phyloP scores from a whole-genome alignment of 2,113 vertebrate species.

The Microtus montanus region DNA sequence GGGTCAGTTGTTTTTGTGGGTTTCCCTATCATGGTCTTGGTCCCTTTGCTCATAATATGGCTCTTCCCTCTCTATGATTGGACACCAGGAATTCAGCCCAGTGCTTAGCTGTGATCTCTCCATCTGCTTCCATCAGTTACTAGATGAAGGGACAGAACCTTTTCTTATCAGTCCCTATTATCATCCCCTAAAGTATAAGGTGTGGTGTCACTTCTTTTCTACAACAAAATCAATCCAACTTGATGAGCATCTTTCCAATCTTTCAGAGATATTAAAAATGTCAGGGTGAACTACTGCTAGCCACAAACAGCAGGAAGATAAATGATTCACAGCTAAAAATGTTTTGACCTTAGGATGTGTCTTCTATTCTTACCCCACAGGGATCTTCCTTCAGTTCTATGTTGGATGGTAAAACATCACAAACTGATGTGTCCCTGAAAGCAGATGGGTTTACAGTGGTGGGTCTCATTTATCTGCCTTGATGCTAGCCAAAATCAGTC shows the following conservation, averaged over 20 bases:
- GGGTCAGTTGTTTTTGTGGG: too few species aligned
- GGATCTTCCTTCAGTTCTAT: conserved; percentile 57
- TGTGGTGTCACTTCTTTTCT: conserved; percentile 28
- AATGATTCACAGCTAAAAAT: conserved; percentile 55
- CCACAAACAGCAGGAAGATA: conserved; percentile 34
- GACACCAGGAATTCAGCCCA: too few species aligned
- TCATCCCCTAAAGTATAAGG: neutral
- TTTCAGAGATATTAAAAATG: conserved; percentile 50
- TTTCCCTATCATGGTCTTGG: too few species aligned
- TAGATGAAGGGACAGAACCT: neutral
- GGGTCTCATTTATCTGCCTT: conserved; percentile 68
- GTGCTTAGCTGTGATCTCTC: too few species aligned
- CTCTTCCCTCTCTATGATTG: too few species aligned
- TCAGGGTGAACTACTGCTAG: neutral
- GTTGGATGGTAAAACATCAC: conserved; percentile 61
- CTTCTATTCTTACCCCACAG: conserved; percentile 48
- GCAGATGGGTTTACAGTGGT: conserved; percentile 72
- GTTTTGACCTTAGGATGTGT: conserved; percentile 50
- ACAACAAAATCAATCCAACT: conserved; percentile 23
- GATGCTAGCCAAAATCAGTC: conserved; percentile 61
- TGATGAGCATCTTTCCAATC: neutral
- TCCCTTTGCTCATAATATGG: too few species aligned
- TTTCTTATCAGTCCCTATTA: neutral
- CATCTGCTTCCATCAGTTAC: too few species aligned
- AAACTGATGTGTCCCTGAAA: conserved; percentile 61